Base-by-base conservation (phyloP, 2,113 vertebrate species). In the Microtus montanus region DNA sequence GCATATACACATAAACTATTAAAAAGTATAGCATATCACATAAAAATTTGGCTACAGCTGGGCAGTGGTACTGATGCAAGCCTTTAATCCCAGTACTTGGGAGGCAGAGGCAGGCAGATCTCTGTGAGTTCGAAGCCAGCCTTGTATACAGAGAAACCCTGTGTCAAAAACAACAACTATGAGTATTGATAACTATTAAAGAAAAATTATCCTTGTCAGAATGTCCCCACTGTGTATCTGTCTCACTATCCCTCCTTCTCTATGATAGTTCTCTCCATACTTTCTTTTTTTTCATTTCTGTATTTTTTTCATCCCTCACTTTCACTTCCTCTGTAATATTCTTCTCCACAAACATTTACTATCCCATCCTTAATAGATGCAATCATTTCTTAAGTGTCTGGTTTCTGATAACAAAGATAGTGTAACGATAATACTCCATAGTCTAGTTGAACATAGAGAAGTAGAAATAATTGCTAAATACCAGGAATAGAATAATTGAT, bases 361-460 rank as follows among this genome's bases (percentile, higher is more conserved):
- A 35, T 87, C 22, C 79, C 64, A 79, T 92, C 44, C 1, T 88
- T 93, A 92, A 84, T 89, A 47, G 90, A 73, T 92, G 38, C 30
- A 47, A 87, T 95, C 35, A 92, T 95, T 95, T 84, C 90, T 92
- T 44, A 58, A 91, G 64, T 74, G 26, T 10, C 52, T 73, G 38
- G 4, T 54, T 61, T 61, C 61, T 79, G 47, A 64, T 63, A 58
- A 75, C 68, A 95, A 85, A 38, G 61, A 93, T 61, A 41, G 52
- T 84, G 2, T 64, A 33, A 86, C 24, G 41, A 83, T 89, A 15
- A 5, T 82, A 9, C 78, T 64, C 22, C 33, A 77, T 66, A 52
- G 41, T 79, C 70, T 41, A 80, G 12, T 80, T 38, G 54, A 92
- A 95, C 24, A 63, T 75, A 89, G 44, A 94, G 82, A 28, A 95